A percentile compares a stretch with the other conserved stretches of the same genome.
These are phyloP conservation scores for Drosophila subpulchrella DNA, from an alignment of 1,140 invertebrate species.

Conservation along the genomic window DNA sequence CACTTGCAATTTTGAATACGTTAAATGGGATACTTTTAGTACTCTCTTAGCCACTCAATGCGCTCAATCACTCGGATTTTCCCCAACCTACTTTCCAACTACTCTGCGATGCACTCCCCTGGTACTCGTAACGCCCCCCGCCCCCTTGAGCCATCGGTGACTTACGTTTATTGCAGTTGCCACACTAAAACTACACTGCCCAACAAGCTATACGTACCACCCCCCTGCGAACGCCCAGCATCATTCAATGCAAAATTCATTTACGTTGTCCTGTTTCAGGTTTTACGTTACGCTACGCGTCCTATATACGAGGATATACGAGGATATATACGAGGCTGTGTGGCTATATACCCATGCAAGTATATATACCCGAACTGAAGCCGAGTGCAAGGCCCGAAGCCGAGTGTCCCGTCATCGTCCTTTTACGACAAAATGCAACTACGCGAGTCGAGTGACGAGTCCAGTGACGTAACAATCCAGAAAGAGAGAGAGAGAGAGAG, in stretches of 20 bases:
- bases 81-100: slow-evolving; percentile 22
- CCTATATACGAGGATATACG: slow-evolving; percentile 48
- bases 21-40: not conserved
- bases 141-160: not conserved
- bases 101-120: slow-evolving; percentile 3
- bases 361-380: not conserved
- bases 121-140: not conserved
- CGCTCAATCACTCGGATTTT: slow-evolving; percentile 12
- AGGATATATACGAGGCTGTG: slow-evolving; percentile 1
- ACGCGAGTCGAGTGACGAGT: slow-evolving; percentile 28
- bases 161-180: slow-evolving; percentile 21
- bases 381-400: slow-evolving; percentile 4
- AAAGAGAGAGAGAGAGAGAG: slow-evolving; percentile 51
- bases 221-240: slow-evolving; percentile 33
- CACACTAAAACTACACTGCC: slow-evolving; percentile 4
- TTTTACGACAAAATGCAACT: slow-evolving; percentile 53
- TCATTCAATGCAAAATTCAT: slow-evolving; percentile 82
- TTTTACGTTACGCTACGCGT: slow-evolving; percentile 79
- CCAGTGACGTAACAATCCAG: slow-evolving; percentile 64
- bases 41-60: slow-evolving; percentile 2
- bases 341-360: not conserved
- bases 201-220: not conserved
- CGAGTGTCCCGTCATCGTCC: slow-evolving; percentile 48
- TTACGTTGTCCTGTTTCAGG: slow-evolving; percentile 77
- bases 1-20: not conserved